Percentiles rank a stretch among this genome's conserved stretches.
These are phyloP conservation scores for Drosophila gaucha DNA, from an alignment of 2,888 invertebrate genomes.

Conservation along the genomic window DNA sequence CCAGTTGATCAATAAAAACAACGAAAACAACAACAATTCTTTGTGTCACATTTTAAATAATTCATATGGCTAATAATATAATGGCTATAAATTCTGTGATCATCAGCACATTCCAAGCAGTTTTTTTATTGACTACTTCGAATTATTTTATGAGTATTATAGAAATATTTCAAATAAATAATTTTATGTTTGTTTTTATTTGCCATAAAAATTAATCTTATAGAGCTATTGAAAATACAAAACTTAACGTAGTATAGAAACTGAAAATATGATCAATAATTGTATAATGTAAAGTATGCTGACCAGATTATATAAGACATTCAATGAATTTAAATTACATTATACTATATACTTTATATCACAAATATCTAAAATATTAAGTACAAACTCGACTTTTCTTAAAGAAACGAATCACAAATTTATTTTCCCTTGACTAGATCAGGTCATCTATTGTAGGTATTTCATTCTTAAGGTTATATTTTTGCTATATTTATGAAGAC, in stretches of 20 bases:
- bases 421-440: neutral
- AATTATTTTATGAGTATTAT: conserved; percentile 2
- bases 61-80: conserved; percentile 47
- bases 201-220: neutral
- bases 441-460: neutral
- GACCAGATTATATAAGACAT: too few relatives aligned
- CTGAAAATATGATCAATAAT: too few relatives aligned
- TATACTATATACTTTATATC: too few relatives aligned
- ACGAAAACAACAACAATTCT: conserved; percentile 26
- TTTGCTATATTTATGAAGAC: conserved; percentile 59
- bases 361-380: too few relatives aligned
- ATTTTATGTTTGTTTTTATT: neutral
- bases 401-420: neutral
- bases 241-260: too few relatives aligned
- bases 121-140: conserved; percentile 27
- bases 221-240: too few relatives aligned
- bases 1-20: conserved; percentile 20
- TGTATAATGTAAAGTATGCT: too few relatives aligned
- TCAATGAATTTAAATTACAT: too few relatives aligned
- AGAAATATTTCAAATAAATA: neutral
- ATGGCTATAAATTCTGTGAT: conserved; percentile 39
- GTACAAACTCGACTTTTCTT: too few relatives aligned
- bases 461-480: neutral
- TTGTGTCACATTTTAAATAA: conserved; percentile 46
- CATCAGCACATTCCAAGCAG: conserved; percentile 33